Percentiles rank a stretch among this genome's conserved stretches.
Conservation (phyloP, 2,888 invertebrate genomes). For the Catonia carolina region DNA sequence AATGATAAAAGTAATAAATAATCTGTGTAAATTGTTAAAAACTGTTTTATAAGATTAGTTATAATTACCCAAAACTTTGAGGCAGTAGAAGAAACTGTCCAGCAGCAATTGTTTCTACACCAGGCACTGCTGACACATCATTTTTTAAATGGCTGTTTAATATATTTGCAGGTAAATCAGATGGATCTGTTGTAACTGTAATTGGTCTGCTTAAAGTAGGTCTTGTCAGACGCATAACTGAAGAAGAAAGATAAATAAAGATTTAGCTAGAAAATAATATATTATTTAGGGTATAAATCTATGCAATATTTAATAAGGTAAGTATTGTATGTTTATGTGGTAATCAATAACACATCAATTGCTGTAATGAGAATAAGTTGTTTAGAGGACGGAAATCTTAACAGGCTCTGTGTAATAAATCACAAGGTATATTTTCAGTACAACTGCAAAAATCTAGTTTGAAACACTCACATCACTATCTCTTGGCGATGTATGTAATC, state of each 20-base stretch:
- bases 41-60: no score
- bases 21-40: no score
- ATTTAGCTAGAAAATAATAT: not conserved
- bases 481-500: no score
- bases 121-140: constrained; percentile 76
- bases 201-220: constrained; percentile 79
- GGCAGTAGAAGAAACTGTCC: constrained; percentile 90
- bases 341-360: no score
- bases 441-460: no score
- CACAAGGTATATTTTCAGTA: no score
- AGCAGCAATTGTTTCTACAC: constrained; percentile 72
- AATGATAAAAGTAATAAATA: no score
- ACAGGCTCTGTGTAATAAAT: no score
- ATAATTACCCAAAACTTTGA: constrained; percentile 85
- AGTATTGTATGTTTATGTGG: no score
- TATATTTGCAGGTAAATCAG: constrained; percentile 76
- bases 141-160: constrained; percentile 70
- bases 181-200: constrained; percentile 75
- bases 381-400: constrained; percentile 16
- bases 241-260: constrained; percentile 30
- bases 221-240: constrained; percentile 90
- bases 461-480: no score
- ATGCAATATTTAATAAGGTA: no score
- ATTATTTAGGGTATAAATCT: not conserved
- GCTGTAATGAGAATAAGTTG: constrained; percentile 2